Percentiles rank a stretch among this genome's conserved stretches.
These are phyloP conservation scores for Syndactyla subalaris DNA, from an alignment of 2,797 vertebrate genomes.

Conservation along the genomic window DNA sequence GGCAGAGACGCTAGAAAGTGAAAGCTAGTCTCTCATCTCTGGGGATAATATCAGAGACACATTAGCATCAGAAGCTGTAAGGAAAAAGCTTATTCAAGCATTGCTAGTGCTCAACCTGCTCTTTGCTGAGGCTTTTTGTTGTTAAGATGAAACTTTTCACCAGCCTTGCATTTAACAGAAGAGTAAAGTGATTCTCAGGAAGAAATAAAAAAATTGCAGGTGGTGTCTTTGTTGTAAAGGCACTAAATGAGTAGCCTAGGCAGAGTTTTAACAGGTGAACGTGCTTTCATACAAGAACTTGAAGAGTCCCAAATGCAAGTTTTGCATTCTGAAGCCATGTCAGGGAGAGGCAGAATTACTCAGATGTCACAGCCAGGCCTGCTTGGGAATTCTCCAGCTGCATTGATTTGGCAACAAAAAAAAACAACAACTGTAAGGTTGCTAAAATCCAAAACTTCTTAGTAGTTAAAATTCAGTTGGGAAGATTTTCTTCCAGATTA, in stretches of 20 bases:
- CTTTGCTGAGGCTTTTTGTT: neutral
- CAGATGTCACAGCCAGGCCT: neutral
- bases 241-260: neutral
- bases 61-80: constrained; percentile 5
- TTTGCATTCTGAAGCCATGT: constrained; percentile 2
- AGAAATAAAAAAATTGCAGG: neutral
- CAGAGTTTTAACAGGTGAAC: constrained; percentile 1
- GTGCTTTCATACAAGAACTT: neutral
- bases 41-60: neutral
- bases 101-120: neutral
- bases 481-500: neutral
- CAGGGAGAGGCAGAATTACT: neutral
- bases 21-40: constrained; percentile 14
- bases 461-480: neutral
- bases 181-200: neutral
- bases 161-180: neutral
- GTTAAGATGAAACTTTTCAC: neutral
- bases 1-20: constrained; percentile 17
- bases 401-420: neutral
- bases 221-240: neutral
- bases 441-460: neutral
- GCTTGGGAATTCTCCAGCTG: constrained; percentile 1
- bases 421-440: neutral
- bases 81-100: constrained; percentile 1
- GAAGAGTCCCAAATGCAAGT: neutral